Percentiles rank a stretch among this genome's conserved stretches.
These are phyloP conservation scores for Atta texana DNA, from an alignment of 1,140 invertebrate species.

Conservation along the genomic window DNA sequence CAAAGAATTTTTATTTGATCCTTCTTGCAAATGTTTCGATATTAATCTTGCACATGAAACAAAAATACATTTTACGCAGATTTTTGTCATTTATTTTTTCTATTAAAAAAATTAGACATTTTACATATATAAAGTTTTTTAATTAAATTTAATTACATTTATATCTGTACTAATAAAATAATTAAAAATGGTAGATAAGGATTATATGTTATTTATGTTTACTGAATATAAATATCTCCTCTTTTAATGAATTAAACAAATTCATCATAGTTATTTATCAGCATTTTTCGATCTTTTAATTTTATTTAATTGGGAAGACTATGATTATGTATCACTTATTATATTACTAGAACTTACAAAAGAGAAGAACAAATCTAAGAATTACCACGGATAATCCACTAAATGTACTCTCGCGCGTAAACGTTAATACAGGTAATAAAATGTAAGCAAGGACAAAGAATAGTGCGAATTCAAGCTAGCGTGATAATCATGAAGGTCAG, in stretches of 20 bases:
- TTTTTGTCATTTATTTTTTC: not conserved
- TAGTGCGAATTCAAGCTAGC: not conserved
- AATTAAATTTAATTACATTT: not conserved
- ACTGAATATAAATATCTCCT: not conserved
- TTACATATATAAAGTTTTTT: not conserved
- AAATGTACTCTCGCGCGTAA: slow-evolving; percentile 40
- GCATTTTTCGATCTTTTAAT: not conserved
- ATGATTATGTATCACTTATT: not conserved
- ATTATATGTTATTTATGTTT: not conserved
- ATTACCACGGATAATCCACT: slow-evolving; percentile 48
- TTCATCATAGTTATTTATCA: not conserved
- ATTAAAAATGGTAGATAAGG: too few relatives aligned
- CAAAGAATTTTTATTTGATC: slow-evolving; percentile 66
- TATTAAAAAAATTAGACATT: not conserved
- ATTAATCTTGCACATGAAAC: not conserved
- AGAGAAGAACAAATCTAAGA: slow-evolving; percentile 2
- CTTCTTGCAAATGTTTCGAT: not conserved
- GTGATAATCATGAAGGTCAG: slow-evolving; percentile 66
- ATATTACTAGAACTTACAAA: not conserved
- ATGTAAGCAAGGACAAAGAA: slow-evolving; percentile 58
- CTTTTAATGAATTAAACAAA: not conserved
- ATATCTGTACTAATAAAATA: too few relatives aligned
- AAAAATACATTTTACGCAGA: not conserved
- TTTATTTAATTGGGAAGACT: not conserved
- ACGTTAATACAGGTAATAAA: slow-evolving; percentile 60